A percentile compares a stretch with the other conserved stretches of the same genome.
These are phyloP conservation scores for Sepioteuthis lessoniana DNA, from an alignment of 2,888 invertebrate species.

Conservation along the genomic window DNA sequence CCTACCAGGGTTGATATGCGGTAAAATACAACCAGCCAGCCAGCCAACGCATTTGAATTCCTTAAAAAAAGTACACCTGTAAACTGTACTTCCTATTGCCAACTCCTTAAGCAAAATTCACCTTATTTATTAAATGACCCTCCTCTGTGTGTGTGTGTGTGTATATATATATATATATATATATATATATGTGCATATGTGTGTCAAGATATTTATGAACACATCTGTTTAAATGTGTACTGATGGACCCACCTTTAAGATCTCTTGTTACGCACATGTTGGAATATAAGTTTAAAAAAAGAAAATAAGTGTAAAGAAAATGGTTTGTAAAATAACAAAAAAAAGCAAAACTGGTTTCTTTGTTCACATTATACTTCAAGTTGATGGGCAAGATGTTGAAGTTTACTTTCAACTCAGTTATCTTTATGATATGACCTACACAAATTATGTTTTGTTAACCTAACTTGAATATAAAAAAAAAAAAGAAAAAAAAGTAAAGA, in stretches of 20 bases:
- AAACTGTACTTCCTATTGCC: too few species aligned
- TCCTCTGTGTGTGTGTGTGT: too few species aligned
- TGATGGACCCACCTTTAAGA: background rate
- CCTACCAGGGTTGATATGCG: too few species aligned
- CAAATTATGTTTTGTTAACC: conserved; percentile 21
- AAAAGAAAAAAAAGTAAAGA: background rate
- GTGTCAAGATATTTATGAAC: background rate
- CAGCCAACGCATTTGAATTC: too few species aligned
- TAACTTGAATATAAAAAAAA: background rate
- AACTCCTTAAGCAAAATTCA: too few species aligned
- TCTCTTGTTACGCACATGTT: background rate
- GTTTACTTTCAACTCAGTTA: background rate
- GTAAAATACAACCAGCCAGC: too few species aligned
- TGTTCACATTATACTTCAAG: background rate
- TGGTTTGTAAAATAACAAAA: background rate
- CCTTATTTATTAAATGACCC: too few species aligned
- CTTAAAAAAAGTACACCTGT: too few species aligned
- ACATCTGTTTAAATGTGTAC: background rate
- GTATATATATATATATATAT: too few species aligned
- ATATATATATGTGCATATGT: background rate
- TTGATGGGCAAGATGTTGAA: conserved; percentile 18
- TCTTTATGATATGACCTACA: background rate
- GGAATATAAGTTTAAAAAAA: background rate
- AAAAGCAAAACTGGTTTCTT: background rate
- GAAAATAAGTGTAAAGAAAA: background rate